Percentiles rank a stretch among this genome's conserved stretches.
phyloP scores from a whole-genome alignment of 2,888 invertebrate genomes.

The Glomeris marginata region DNA sequence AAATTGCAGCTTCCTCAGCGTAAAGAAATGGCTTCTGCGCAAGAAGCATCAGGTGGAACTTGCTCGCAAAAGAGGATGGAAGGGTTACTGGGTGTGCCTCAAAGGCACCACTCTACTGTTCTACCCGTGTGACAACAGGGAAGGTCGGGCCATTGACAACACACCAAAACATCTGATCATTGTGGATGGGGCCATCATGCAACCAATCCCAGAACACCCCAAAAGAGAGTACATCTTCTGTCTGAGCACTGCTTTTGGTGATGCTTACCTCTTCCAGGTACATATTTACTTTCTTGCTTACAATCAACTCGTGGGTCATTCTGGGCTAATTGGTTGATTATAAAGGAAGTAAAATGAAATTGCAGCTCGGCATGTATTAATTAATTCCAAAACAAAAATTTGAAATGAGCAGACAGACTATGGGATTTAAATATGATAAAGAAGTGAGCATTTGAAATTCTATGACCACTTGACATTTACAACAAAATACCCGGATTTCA shows the following conservation, averaged over 20 bases:
- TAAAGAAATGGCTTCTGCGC: slow-evolving; percentile 93
- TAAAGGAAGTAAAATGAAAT: too few species aligned
- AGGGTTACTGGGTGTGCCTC: slow-evolving; percentile 96
- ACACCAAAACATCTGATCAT: slow-evolving; percentile 91
- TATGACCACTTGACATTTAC: too few species aligned
- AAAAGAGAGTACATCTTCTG: slow-evolving; percentile 96
- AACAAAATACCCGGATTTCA: too few species aligned
- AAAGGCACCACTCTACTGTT: slow-evolving; percentile 92
- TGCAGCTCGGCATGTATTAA: too few species aligned
- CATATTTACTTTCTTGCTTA: slow-evolving; percentile 6
- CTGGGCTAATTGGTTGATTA: too few species aligned
- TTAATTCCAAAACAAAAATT: too few species aligned
- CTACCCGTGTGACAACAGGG: slow-evolving; percentile 87
- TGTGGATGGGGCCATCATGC: slow-evolving; percentile 93
- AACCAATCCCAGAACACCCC: slow-evolving; percentile 97
- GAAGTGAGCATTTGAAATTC: too few species aligned
- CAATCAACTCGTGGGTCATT: neutral
- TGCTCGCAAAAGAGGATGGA: slow-evolving; percentile 92
- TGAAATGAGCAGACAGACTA: too few species aligned
- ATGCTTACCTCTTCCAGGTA: slow-evolving; percentile 93
- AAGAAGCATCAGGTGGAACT: slow-evolving; percentile 86
- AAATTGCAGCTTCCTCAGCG: slow-evolving; percentile 67
- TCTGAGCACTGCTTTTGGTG: slow-evolving; percentile 93
- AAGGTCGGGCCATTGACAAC: slow-evolving; percentile 61
- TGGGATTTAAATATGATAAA: too few species aligned